Conservation (phyloP, 2,888 invertebrate species). For the Apantesis nais region DNA sequence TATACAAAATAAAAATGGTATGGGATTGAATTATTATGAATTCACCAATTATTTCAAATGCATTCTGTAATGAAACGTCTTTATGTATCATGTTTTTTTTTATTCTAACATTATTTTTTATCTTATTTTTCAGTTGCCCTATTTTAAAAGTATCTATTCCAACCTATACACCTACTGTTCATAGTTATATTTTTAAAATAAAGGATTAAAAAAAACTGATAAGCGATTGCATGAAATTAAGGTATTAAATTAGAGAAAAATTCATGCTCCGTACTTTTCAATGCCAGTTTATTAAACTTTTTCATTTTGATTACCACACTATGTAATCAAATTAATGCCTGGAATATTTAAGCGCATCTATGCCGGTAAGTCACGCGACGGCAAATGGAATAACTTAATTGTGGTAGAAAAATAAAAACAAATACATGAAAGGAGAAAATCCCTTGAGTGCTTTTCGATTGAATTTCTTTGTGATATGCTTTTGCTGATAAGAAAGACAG, state of each 20-base stretch:
- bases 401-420: background rate
- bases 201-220: too few relatives aligned
- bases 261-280: background rate
- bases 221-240: too few relatives aligned
- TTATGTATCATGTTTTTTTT: too few relatives aligned
- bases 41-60: too few relatives aligned
- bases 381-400: background rate
- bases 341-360: background rate
- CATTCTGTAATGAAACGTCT: too few relatives aligned
- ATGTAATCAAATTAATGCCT: background rate
- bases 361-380: background rate
- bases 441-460: background rate
- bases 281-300: background rate
- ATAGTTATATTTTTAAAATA: too few relatives aligned
- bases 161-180: too few relatives aligned
- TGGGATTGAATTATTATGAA: too few relatives aligned
- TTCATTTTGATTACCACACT: background rate
- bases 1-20: too few relatives aligned
- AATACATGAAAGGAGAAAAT: background rate
- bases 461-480: background rate
- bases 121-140: too few relatives aligned
- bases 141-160: too few relatives aligned
- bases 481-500: background rate
- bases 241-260: background rate
- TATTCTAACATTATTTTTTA: too few relatives aligned